phyloP scores from a whole-genome alignment of 1,140 invertebrate genomes.

The Leptoteleia sp. region DNA sequence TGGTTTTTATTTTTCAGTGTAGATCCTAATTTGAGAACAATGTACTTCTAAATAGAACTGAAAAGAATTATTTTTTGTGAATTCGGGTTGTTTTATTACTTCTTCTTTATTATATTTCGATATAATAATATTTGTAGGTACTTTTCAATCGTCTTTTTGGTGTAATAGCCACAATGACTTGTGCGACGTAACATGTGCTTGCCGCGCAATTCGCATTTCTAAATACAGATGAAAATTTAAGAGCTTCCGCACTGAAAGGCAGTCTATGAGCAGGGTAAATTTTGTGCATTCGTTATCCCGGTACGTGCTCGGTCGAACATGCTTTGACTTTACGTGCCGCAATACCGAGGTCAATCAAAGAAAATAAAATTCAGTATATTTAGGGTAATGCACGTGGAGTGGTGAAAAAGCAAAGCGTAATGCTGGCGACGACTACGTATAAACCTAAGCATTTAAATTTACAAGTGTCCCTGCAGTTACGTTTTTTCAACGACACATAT shows the following conservation, averaged over 20 bases:
- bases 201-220: background rate
- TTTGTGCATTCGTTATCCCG: constrained; percentile 4
- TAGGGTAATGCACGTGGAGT: constrained; percentile 3
- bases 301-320: background rate
- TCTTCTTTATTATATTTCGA: no score
- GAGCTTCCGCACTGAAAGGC: constrained; percentile 14
- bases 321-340: constrained; percentile 18
- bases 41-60: no score
- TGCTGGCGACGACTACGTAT: background rate
- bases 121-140: background rate
- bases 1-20: no score
- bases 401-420: background rate
- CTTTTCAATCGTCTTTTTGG: constrained; percentile 9
- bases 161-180: constrained; percentile 3
- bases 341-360: constrained; percentile 13
- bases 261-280: constrained; percentile 3
- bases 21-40: no score
- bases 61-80: no score
- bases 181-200: background rate
- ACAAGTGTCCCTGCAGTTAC: no score
- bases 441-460: no score
- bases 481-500: no score
- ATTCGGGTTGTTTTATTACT: no score
- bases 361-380: constrained; percentile 14
- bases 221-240: constrained; percentile 21